Base-by-base conservation (phyloP, 2,888 invertebrate genomes). In the Adineta ricciae region DNA sequence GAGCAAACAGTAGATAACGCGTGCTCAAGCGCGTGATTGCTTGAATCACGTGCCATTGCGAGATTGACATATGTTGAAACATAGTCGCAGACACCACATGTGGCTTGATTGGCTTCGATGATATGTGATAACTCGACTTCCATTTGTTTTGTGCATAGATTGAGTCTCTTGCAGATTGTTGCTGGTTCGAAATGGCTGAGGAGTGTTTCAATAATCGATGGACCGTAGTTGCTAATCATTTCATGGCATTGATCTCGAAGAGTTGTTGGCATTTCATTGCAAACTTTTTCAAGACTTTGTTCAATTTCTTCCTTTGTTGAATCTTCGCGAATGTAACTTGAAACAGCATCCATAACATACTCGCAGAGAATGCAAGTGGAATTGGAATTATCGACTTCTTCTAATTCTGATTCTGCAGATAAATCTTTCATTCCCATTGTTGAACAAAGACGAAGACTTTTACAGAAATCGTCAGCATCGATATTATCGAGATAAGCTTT, bases 311-410 rank as follows among this genome's bases (percentile, higher is more conserved):
- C 5, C 24, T 83, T 64, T 0, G 85, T 84, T 27, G 85, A 85
- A 19, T 85, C 49, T 72, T 78, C n/a, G 24, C 52, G 73, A 21
- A 85, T 85, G 36, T 85, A 85, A 50, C 52, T 82, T 27, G 64
- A 73, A 16, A 85, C 41, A n/a, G 84, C 52, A 56, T 41, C 78
- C 36, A 85, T 85, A 38, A 84, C 46, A 52, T 78, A 85, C 56
- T 85, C 84, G 36, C 85, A 85, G 21, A 85, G 52, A 49, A 85
- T 73, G 64, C 85, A 85, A 49, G 78, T 78, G 1, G 38, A 41
- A 78, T 78, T 78, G 0, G 78, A 78, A 78, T 78, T 41, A 41
- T 41, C 32, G 0, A 64, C 5, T 36, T 64, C 64, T 32, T 64
- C 64, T 19, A 78, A 21, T 41, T 78, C 38, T 19, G 38, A 78